Conservation (phyloP, 2,113 vertebrate species). For the Acanthisitta chloris region DNA sequence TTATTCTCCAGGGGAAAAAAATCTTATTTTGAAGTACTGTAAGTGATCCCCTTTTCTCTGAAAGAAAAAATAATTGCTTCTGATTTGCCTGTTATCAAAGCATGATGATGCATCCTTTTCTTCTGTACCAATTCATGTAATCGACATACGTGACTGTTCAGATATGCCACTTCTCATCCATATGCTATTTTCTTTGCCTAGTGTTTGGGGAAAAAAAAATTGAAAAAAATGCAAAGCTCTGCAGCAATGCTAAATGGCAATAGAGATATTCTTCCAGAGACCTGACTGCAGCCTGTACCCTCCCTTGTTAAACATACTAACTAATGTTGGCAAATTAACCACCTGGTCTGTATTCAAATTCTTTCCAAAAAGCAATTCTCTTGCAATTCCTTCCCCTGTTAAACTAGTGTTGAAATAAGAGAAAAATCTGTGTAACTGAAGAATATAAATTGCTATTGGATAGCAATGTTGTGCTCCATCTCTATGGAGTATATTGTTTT, state of each 20-base stretch:
- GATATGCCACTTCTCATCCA: neutral
- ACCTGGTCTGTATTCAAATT: conserved; percentile 15
- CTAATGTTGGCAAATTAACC: conserved; percentile 40
- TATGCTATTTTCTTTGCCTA: neutral
- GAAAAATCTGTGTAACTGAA: neutral
- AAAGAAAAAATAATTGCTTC: conserved; percentile 9
- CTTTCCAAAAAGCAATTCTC: neutral
- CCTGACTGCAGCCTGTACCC: neutral
- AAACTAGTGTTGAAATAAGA: neutral
- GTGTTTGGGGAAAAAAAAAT: neutral
- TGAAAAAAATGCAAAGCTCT: neutral
- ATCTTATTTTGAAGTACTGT: neutral
- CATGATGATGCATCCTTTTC: neutral
- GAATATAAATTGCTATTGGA: neutral
- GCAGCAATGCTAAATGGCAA: neutral
- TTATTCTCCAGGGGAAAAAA: neutral
- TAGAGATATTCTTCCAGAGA: conserved; percentile 18
- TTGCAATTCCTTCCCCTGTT: neutral
- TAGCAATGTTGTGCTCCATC: neutral
- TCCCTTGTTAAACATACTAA: conserved; percentile 30
- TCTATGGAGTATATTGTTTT: neutral
- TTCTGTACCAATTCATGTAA: neutral
- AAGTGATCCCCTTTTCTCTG: neutral
- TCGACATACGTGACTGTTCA: neutral
- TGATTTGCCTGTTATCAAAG: conserved; percentile 40